Percentiles rank a stretch among this genome's conserved stretches.
These are phyloP conservation scores for Struthidea cinerea DNA, from an alignment of 2,113 vertebrate species.

Conservation along the genomic window DNA sequence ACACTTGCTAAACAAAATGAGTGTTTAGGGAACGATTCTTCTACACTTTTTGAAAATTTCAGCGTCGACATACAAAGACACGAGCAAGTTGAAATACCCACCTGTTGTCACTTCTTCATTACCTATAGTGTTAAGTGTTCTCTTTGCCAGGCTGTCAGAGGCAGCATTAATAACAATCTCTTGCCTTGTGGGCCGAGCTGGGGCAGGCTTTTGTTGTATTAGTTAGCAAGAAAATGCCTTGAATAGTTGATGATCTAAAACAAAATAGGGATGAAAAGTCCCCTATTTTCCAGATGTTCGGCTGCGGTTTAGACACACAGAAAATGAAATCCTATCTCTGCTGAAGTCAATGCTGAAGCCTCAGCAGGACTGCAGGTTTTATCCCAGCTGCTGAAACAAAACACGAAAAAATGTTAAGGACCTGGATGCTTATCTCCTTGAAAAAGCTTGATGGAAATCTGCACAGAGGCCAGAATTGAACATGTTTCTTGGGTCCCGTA, in stretches of 20 bases:
- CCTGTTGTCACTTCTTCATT: not conserved
- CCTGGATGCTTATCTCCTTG: not conserved
- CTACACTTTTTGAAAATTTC: not conserved
- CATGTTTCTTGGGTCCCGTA: not conserved
- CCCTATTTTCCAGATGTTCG: not conserved
- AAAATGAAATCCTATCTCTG: not conserved
- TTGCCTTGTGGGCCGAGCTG: not conserved
- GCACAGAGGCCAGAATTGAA: not conserved
- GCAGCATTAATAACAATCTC: not conserved
- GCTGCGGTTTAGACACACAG: not conserved
- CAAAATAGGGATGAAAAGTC: not conserved
- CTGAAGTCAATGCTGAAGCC: not conserved
- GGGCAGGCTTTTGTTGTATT: not conserved
- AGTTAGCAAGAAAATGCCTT: not conserved
- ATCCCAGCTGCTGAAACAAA: not conserved
- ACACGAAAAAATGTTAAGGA: not conserved
- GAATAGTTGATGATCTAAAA: not conserved
- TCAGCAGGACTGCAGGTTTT: not conserved
- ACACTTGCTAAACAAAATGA: not conserved
- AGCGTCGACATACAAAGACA: not conserved
- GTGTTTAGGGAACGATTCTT: not conserved
- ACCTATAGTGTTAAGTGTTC: not conserved
- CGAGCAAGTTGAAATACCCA: not conserved
- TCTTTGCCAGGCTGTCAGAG: not conserved
- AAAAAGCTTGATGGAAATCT: not conserved